Conservation (phyloP, 1,140 invertebrate species). For the Zaprionus inermis region DNA sequence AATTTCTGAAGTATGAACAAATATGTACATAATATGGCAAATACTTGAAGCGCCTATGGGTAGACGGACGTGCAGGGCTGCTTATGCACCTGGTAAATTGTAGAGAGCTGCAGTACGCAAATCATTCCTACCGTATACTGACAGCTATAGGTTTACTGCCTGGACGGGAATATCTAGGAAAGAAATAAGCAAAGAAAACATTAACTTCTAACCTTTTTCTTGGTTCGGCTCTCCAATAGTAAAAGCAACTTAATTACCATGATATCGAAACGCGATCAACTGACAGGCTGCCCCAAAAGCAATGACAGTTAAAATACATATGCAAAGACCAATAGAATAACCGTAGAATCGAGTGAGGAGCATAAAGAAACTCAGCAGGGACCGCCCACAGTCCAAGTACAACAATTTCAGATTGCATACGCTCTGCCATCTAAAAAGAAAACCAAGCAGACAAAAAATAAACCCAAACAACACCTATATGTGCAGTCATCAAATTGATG, state of each 20-base stretch:
- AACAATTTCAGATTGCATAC: conserved; percentile 24
- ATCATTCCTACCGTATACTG: not conserved
- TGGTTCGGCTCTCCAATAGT: not conserved
- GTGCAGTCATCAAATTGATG: conserved; percentile 74
- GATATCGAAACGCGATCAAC: not conserved
- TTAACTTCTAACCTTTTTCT: not conserved
- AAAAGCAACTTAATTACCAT: not conserved
- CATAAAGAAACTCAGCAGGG: conserved; percentile 21
- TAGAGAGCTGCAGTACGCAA: not conserved
- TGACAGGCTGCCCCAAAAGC: not conserved
- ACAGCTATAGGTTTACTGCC: not conserved
- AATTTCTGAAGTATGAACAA: conserved; percentile 3
- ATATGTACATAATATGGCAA: conserved; percentile 7
- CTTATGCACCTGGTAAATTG: not conserved
- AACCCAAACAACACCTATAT: conserved; percentile 7
- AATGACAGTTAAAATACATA: conserved; percentile 2
- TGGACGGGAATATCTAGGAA: not conserved
- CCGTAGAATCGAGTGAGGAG: conserved; percentile 7
- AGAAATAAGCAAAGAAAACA: not conserved
- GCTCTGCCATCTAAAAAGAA: not conserved
- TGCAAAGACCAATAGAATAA: not conserved
- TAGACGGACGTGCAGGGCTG: not conserved
- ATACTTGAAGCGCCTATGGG: not conserved
- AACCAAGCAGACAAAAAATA: not conserved
- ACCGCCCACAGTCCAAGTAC: conserved; percentile 42